Evolutionary conservation across 1,140 invertebrate species (phyloP).

Genomic region (Temnothorax curvispinosus): DNA sequence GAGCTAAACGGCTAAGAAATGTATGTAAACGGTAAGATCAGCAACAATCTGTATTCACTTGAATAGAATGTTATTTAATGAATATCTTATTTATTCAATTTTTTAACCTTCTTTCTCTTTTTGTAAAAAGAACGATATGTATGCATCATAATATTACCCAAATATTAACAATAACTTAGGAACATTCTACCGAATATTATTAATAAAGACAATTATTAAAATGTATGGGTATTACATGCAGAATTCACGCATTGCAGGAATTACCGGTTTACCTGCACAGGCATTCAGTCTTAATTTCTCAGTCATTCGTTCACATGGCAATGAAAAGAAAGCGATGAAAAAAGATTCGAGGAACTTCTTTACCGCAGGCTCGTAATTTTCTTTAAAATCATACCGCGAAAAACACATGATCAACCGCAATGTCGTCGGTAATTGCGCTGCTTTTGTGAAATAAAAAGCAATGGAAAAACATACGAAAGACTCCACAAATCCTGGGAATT

Average conservation of each 20-base stretch:
- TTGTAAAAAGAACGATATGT: neutral
- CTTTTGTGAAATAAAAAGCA: conserved; percentile 5
- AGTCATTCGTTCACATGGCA: neutral
- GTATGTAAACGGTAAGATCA: neutral
- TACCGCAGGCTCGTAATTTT: conserved; percentile 13
- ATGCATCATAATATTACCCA: neutral
- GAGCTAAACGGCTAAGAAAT: neutral
- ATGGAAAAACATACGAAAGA: conserved; percentile 20
- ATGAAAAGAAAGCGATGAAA: conserved; percentile 45
- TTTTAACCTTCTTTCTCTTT: neutral
- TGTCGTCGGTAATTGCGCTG: neutral
- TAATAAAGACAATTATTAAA: neutral
- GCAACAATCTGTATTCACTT: neutral
- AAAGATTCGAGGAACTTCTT: neutral
- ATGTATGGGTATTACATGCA: neutral
- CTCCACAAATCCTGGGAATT: conserved; percentile 68
- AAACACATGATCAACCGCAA: conserved; percentile 15
- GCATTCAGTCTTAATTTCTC: neutral
- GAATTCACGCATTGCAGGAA: neutral
- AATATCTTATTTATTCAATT: neutral
- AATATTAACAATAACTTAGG: neutral
- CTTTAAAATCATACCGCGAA: conserved; percentile 5
- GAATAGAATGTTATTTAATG: neutral
- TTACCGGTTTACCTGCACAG: neutral
- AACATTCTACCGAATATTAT: neutral